Base-by-base conservation (phyloP, 64 coral and sea anemone genomes). In the Trachythela sp. region DNA sequence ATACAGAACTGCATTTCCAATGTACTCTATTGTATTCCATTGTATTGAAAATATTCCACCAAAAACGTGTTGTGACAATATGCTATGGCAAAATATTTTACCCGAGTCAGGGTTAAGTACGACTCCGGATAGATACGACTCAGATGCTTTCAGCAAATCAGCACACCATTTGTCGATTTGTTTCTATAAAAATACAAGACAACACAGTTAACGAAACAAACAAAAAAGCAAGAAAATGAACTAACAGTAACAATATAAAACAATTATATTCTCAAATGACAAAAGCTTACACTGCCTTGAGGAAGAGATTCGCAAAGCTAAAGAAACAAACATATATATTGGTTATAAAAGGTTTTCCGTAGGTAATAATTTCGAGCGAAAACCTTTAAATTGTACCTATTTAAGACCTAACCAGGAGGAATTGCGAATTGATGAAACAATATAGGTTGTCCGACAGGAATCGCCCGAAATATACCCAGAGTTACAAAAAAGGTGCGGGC, bases 81-180 rank as follows among this genome's bases (percentile, higher is more conserved):
- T n/a, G n/a, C n/a, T n/a, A n/a, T n/a, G n/a, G n/a, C 33, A 29
- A 20, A 34, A 4, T 10, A 26, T 43, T 67, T 83, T 87, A 54
- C 20, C 92, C 88, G 48, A 71, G n/a, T 92, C 87, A 40, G 87
- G 84, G 45, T 94, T 83, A 13, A 99, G 48, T 2, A 92, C 85
- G 24, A 99, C 93, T 52, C 84, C 68, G 15, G 96, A 99, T 0
- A 99, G 85, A 56, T 90, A 92, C 38, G 90, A 91, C 27, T 99
- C 96, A 38, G 93, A 99, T 20, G 96, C 91, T 42, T 94, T 99
- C 37, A 99, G 54, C 3, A 99, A 50, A 37, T 99, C 96, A 22
- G 89, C 87, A 92, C 96, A 99, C 96, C 96, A 99, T 17, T 85
- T 54, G 84, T 93, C 93, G 48, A 92, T 91, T 27, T 84, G 93